These are phyloP conservation scores for Eubasilissa splendida DNA, from an alignment of 2,888 invertebrate species.

Conservation along the genomic window DNA sequence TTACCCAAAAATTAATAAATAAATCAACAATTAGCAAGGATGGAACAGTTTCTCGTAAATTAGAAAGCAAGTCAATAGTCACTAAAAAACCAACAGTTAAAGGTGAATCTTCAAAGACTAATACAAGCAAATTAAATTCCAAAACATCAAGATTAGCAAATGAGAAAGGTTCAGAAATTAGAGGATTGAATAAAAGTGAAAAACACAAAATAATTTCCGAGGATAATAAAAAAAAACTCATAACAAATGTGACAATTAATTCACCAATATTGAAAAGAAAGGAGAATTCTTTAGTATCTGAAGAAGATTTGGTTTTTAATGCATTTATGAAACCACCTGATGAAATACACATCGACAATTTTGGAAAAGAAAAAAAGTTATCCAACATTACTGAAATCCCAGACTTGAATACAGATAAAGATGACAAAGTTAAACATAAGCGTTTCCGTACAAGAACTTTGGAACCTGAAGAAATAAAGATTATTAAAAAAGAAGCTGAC, in stretches of 20 bases:
- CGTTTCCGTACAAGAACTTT: slow-evolving; percentile 66
- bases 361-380: background rate
- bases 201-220: slow-evolving; percentile 10
- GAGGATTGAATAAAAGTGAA: slow-evolving; percentile 15
- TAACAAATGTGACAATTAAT: slow-evolving; percentile 53
- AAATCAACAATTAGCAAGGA: no score
- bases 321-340: slow-evolving; percentile 12
- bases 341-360: slow-evolving; percentile 19
- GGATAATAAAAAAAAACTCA: background rate
- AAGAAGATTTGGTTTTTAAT: background rate
- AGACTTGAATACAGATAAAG: background rate
- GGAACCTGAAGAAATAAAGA: slow-evolving; percentile 67
- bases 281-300: background rate
- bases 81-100: background rate
- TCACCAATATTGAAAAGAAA: slow-evolving; percentile 51
- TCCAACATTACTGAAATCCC: background rate
- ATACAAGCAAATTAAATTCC: background rate
- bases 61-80: no score
- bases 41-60: no score
- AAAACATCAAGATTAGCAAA: background rate
- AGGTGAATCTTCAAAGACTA: background rate
- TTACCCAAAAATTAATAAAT: background rate
- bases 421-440: slow-evolving; percentile 47
- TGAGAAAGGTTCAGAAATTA: slow-evolving; percentile 15
- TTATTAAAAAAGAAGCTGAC: slow-evolving; percentile 62